phyloP scores from a whole-genome alignment of 2,888 invertebrate species.

The Diaprepes abbreviatus region DNA sequence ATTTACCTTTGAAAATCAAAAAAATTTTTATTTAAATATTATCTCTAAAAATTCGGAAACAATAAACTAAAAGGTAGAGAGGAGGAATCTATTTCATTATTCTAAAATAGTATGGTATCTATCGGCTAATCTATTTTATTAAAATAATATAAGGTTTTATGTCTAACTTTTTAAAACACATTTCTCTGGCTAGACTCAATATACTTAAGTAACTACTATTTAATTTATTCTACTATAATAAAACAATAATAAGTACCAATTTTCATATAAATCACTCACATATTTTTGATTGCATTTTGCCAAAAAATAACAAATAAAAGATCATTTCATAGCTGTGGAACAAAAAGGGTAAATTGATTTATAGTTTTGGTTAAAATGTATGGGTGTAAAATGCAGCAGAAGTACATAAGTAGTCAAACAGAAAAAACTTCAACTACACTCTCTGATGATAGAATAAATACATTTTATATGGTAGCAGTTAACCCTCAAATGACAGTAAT shows the following conservation, averaged over 20 bases:
- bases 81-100: constrained; percentile 20
- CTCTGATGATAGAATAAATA: neutral
- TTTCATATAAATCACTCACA: constrained; percentile 38
- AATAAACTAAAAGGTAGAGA: constrained; percentile 28
- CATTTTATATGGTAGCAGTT: constrained; percentile 2
- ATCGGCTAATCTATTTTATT: constrained; percentile 54
- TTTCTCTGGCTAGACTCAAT: constrained; percentile 49
- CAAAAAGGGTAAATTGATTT: constrained; percentile 49
- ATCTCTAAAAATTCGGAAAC: constrained; percentile 20
- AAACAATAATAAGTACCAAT: constrained; percentile 35
- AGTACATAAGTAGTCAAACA: neutral
- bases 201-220: constrained; percentile 55
- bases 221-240: constrained; percentile 56
- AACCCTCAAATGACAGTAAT: neutral
- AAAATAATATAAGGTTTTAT: constrained; percentile 49
- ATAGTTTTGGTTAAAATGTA: neutral
- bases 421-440: neutral
- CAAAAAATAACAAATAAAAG: constrained; percentile 59
- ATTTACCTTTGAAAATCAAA: neutral
- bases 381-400: constrained; percentile 14
- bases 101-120: constrained; percentile 43
- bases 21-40: constrained; percentile 14
- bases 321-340: constrained; percentile 59
- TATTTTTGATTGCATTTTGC: constrained; percentile 55
- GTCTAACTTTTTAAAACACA: constrained; percentile 51